Evolutionary conservation across 1,140 invertebrate genomes (phyloP), one percentile per base, ranked within the genome.

Genomic region (Hylaeus anthracinus): DNA sequence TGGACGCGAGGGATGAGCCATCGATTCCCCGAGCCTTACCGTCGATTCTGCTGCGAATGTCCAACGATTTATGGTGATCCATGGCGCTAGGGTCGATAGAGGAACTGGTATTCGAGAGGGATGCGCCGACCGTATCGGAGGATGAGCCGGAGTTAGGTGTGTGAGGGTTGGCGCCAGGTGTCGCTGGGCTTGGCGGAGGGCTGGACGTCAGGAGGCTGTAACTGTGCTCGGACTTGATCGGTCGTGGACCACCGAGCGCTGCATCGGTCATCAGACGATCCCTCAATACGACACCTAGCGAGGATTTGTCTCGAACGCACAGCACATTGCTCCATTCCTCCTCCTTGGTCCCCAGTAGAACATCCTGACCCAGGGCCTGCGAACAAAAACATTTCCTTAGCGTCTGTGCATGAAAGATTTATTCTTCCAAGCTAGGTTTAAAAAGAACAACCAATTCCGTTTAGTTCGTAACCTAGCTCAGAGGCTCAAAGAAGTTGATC

Each of bases 191-290:
- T 94, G 81, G 95, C 93, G 93, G 97, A 94, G 89, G 96, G 95
- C 90, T 93, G 65, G 84, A 89, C 6, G 86, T 87, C 72, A 93
- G 94, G 5, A 97, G 92, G 88, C 96, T 97, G 93, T 97, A 97
- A 70, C 96, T 97, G 93, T 97, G 96, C 94, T 98, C 97, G 90
- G 96, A 95, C 94, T 98, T 96, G 92, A 98, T 97, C 84, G 97
- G 96, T 86, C 95, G 93, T 73, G 94, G 91, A 37, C 96, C 96
- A 63, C 96, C 97, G 10, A 98, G 94, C 15, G 96, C 95, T 0
- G 97, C 97, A 89, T 98, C 98, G 43, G 97, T 97, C 95, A 98
- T 98, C 87, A 98, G 95, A 85, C 97, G 95, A 92, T 98, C 98
- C 90, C 98, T 96, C 2, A 98, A 93, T 39, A 98, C 95, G 72